Conservation (phyloP, 2,888 invertebrate species). For the Brachypalpus laphriformis region DNA sequence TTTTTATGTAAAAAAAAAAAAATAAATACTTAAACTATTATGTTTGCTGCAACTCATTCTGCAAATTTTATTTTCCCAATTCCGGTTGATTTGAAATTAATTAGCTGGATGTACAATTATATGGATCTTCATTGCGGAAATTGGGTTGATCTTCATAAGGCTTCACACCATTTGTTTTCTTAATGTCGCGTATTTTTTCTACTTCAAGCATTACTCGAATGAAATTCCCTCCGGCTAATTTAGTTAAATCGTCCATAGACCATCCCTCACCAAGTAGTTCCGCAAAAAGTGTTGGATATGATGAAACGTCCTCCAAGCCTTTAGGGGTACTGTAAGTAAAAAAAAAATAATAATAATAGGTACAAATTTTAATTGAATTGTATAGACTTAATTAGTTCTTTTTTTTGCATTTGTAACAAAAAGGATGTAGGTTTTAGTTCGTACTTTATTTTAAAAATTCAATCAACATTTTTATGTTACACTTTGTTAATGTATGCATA, state of each 20-base stretch:
- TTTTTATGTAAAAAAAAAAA: background rate
- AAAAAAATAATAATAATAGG: conserved; percentile 2
- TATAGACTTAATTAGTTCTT: background rate
- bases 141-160: conserved; percentile 88
- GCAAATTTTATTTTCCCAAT: conserved; percentile 56
- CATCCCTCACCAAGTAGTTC: conserved; percentile 91
- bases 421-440: background rate
- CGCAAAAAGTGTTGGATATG: conserved; percentile 90
- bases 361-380: background rate
- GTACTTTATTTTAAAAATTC: background rate
- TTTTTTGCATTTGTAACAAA: background rate
- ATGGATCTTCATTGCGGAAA: conserved; percentile 82
- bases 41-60: background rate
- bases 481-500: too few relatives aligned
- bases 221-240: conserved; percentile 90
- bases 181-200: conserved; percentile 89
- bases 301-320: conserved; percentile 91
- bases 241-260: conserved; percentile 90
- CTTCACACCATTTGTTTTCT: conserved; percentile 87
- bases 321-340: conserved; percentile 87
- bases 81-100: conserved; percentile 77
- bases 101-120: conserved; percentile 83
- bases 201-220: conserved; percentile 87
- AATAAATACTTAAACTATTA: conserved; percentile 7
- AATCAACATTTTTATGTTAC: background rate